Conservation (phyloP, 2,888 invertebrate species). For the Megamerina dolium region DNA sequence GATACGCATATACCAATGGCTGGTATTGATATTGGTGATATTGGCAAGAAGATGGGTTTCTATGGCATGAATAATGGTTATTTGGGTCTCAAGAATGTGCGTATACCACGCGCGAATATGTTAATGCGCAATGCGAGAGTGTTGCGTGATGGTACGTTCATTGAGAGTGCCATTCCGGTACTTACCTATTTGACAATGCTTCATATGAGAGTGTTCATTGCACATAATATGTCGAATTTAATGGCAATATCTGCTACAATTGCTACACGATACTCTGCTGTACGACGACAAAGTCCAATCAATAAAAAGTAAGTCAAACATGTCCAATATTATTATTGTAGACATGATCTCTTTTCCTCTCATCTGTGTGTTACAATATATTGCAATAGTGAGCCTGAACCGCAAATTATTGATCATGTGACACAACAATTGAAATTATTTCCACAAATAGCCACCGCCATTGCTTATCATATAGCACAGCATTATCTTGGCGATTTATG, state of each 20-base stretch:
- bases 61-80: conserved; percentile 89
- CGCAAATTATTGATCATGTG: conserved; percentile 83
- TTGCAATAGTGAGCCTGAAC: conserved; percentile 65
- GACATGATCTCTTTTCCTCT: too few relatives aligned
- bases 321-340: not conserved
- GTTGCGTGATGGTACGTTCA: conserved; percentile 83
- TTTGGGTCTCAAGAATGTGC: conserved; percentile 75
- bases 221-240: conserved; percentile 64
- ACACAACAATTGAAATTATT: conserved; percentile 90
- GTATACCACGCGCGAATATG: conserved; percentile 84
- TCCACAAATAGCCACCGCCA: conserved; percentile 69
- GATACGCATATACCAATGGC: conserved; percentile 79
- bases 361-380: not conserved
- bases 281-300: conserved; percentile 81
- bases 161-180: conserved; percentile 73
- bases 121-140: conserved; percentile 89
- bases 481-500: conserved; percentile 63
- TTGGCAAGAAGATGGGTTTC: conserved; percentile 90
- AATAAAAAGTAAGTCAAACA: conserved; percentile 58
- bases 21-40: conserved; percentile 88
- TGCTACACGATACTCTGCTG: conserved; percentile 83
- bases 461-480: conserved; percentile 68
- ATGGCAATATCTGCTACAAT: conserved; percentile 79
- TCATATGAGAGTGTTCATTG: conserved; percentile 77
- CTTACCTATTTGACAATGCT: conserved; percentile 83